phyloP scores from a whole-genome alignment of 23 tunicate genomes.

The Styela plicata region DNA sequence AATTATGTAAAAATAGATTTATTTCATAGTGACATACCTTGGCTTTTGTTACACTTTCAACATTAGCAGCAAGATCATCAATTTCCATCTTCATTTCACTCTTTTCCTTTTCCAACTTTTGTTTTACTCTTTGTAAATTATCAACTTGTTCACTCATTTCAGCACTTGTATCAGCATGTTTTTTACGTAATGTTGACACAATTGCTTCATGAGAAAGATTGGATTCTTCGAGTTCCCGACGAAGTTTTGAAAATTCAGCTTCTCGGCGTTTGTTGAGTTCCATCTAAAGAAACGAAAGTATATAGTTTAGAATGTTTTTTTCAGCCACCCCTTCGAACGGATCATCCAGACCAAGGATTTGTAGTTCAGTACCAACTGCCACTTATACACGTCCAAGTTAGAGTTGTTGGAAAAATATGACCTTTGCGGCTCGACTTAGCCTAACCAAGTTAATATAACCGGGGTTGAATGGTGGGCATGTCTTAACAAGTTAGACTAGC shows the following conservation, averaged over 20 bases:
- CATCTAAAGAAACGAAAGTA: background rate
- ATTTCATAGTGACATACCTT: no score
- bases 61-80: slow-evolving; percentile 34
- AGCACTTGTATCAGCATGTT: slow-evolving; percentile 41
- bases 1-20: no score
- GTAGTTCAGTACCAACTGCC: no score
- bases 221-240: slow-evolving; percentile 40
- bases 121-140: slow-evolving; percentile 37
- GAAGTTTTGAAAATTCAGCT: slow-evolving; percentile 39
- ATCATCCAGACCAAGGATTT: no score
- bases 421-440: no score
- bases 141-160: slow-evolving; percentile 46
- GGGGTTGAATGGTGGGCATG: no score
- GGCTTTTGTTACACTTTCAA: slow-evolving; percentile 32
- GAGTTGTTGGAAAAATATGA: no score
- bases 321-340: no score
- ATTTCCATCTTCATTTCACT: slow-evolving; percentile 35
- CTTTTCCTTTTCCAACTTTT: slow-evolving; percentile 36
- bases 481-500: no score
- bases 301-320: background rate
- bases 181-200: slow-evolving; percentile 38
- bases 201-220: slow-evolving; percentile 41
- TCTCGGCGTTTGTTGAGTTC: slow-evolving; percentile 50
- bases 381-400: no score
- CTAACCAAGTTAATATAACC: no score